Evolutionary conservation across 2,888 invertebrate genomes (phyloP).

Genomic region (Lepidocyrtinus sp.): DNA sequence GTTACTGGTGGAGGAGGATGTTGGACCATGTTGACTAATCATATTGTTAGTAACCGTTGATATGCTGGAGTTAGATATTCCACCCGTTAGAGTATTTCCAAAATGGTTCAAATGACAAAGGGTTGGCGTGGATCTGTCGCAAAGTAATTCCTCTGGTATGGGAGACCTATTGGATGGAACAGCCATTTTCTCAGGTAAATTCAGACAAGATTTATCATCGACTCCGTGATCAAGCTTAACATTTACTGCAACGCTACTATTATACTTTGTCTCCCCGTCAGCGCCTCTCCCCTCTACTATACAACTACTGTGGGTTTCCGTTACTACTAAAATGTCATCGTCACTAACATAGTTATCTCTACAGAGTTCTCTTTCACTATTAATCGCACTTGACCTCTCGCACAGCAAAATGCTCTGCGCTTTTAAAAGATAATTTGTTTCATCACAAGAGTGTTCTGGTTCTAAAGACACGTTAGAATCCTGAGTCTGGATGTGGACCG

Average conservation of each 20-base stretch:
- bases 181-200: constrained; percentile 44
- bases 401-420: not conserved
- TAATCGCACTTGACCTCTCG: not conserved
- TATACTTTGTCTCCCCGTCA: not conserved
- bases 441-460: not conserved
- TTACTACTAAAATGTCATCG: constrained; percentile 43
- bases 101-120: constrained; percentile 28
- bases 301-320: not conserved
- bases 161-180: constrained; percentile 66
- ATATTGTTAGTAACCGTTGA: constrained; percentile 48
- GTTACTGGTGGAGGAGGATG: constrained; percentile 24
- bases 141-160: constrained; percentile 67
- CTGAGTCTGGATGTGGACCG: not conserved
- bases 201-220: constrained; percentile 11
- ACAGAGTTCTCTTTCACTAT: not conserved
- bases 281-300: not conserved
- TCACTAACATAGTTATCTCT: constrained; percentile 9
- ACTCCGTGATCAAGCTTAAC: constrained; percentile 1
- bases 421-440: not conserved
- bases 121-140: constrained; percentile 50
- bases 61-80: constrained; percentile 42
- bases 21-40: constrained; percentile 29
- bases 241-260: too few species aligned
- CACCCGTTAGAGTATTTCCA: constrained; percentile 38
- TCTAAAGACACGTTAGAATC: constrained; percentile 2